phyloP scores from a whole-genome alignment of 1,140 invertebrate genomes.

The Megalopta genalis region DNA sequence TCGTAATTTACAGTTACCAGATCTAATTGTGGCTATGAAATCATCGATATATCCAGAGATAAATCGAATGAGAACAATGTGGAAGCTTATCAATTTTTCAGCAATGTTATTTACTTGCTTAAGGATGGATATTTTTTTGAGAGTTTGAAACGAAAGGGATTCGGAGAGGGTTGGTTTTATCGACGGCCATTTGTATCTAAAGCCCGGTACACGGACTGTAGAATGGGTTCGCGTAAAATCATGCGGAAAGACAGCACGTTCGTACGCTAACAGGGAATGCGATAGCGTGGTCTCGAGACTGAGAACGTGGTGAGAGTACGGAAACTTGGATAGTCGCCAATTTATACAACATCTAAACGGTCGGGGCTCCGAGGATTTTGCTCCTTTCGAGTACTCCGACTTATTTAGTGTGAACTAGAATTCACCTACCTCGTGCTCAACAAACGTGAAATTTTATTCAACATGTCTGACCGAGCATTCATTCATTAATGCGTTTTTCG shows the following conservation, averaged over 20 bases:
- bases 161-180: neutral
- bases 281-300: conserved; percentile 37
- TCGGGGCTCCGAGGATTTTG: conserved; percentile 52
- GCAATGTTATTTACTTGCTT: no score
- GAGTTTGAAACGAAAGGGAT: neutral
- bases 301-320: conserved; percentile 50
- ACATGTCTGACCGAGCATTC: no score
- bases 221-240: conserved; percentile 37
- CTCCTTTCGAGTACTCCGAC: conserved; percentile 56
- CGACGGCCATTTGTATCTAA: neutral
- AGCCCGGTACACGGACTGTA: conserved; percentile 26
- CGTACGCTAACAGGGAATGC: conserved; percentile 53
- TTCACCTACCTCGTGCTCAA: conserved; percentile 3
- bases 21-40: no score
- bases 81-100: no score
- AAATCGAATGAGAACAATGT: no score
- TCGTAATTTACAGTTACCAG: no score
- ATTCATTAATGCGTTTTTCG: no score
- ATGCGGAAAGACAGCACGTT: conserved; percentile 24
- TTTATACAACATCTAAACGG: conserved; percentile 62
- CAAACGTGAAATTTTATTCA: neutral
- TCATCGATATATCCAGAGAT: no score
- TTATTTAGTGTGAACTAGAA: conserved; percentile 32
- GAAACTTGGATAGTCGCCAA: conserved; percentile 63
- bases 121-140: neutral